phyloP scores from a whole-genome alignment of 1,140 invertebrate genomes.

The Euura saliciscinereae region DNA sequence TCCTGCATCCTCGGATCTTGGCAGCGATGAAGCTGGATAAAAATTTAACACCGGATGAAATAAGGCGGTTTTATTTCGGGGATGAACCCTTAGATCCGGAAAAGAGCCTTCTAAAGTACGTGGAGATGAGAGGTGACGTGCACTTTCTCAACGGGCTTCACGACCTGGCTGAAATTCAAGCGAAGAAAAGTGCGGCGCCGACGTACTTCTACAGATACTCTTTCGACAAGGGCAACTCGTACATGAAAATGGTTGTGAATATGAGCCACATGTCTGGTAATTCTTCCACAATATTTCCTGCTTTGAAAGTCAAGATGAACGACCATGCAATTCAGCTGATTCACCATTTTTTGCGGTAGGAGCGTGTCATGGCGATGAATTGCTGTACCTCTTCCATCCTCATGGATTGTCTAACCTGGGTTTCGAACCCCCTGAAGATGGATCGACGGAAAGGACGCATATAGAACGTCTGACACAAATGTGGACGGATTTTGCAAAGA shows the following conservation, averaged over 20 bases:
- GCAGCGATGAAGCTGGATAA: neutral
- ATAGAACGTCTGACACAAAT: constrained; percentile 44
- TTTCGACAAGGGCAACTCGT: neutral
- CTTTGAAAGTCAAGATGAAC: neutral
- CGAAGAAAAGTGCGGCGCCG: constrained; percentile 35
- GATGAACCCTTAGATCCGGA: neutral
- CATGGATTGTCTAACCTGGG: constrained; percentile 11
- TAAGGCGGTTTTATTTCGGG: neutral
- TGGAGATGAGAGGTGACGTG: constrained; percentile 50
- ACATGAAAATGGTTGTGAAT: constrained; percentile 8
- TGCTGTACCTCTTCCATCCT: constrained; percentile 32
- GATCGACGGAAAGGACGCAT: constrained; percentile 32
- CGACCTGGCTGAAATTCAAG: constrained; percentile 47
- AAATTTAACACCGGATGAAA: neutral
- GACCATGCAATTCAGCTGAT: neutral
- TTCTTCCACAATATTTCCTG: neutral
- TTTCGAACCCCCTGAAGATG: constrained; percentile 15
- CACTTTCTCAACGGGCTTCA: constrained; percentile 49
- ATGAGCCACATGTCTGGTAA: neutral
- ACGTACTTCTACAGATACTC: constrained; percentile 59
- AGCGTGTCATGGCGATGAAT: constrained; percentile 38
- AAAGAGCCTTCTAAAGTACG: neutral
- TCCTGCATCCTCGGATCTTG: neutral
- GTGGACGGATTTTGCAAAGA: constrained; percentile 58
- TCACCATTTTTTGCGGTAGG: constrained; percentile 27